Percentiles rank a stretch among this genome's conserved stretches.
These are phyloP conservation scores for Labrus mixtus DNA, from an alignment of 2,113 vertebrate genomes.

Conservation along the genomic window DNA sequence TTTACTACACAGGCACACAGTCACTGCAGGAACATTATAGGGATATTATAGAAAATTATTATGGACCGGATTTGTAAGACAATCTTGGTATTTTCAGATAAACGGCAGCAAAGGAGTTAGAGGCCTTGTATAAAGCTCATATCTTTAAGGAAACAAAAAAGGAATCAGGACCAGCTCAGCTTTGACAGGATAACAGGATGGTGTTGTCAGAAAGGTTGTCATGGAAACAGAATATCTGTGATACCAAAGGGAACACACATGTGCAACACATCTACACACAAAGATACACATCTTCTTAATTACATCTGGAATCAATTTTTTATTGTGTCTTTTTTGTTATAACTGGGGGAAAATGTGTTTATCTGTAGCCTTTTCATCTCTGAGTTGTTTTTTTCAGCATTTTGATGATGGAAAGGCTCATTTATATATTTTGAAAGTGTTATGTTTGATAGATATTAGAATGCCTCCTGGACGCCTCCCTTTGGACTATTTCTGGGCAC, in stretches of 20 bases:
- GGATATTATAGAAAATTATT: slow-evolving; percentile 13
- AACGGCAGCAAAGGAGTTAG: not conserved
- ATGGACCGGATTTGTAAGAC: slow-evolving; percentile 5
- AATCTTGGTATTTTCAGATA: slow-evolving; percentile 9
- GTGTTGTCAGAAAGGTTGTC: slow-evolving; percentile 35
- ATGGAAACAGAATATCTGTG: slow-evolving; percentile 53
- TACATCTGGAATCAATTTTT: no score
- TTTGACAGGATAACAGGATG: slow-evolving; percentile 10
- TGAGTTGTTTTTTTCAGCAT: no score
- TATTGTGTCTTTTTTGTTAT: no score
- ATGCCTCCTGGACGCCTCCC: no score
- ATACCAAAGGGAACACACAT: slow-evolving; percentile 10
- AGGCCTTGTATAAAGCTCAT: slow-evolving; percentile 2
- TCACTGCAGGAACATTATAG: slow-evolving; percentile 24
- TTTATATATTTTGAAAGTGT: no score
- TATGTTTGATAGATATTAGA: no score
- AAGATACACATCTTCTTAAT: no score
- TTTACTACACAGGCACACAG: slow-evolving; percentile 29
- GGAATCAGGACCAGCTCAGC: slow-evolving; percentile 1
- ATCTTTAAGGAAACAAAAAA: not conserved
- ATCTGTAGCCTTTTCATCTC: no score
- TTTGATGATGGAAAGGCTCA: no score
- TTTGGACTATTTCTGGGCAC: no score
- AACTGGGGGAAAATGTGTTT: no score
- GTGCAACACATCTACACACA: not conserved